Conservation (phyloP, 2,113 vertebrate species). For the Lagopus leucura region DNA sequence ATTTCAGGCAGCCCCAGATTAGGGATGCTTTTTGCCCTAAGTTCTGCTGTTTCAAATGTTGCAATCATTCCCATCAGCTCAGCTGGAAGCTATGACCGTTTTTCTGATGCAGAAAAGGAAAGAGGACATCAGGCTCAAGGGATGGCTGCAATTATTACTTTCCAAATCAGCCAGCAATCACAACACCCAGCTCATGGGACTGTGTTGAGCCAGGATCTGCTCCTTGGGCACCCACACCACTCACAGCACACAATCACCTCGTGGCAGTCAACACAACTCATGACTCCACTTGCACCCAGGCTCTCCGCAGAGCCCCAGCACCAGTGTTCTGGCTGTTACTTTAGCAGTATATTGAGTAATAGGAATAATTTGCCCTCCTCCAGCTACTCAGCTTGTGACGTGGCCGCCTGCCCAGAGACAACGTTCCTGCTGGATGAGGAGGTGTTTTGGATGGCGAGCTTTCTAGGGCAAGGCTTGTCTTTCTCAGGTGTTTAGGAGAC, state of each 20-base stretch:
- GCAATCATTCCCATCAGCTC: neutral
- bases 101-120: neutral
- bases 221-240: neutral
- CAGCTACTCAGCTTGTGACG: neutral
- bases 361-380: neutral
- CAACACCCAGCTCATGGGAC: neutral
- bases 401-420: neutral
- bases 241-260: neutral
- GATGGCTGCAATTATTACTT: neutral
- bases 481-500: neutral
- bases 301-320: neutral
- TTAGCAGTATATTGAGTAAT: neutral
- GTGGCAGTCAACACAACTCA: neutral
- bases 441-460: neutral
- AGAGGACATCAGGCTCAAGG: neutral
- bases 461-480: neutral
- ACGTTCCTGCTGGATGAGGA: neutral
- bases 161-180: neutral
- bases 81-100: neutral
- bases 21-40: rapidly evolving
- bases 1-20: neutral
- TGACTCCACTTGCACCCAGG: neutral
- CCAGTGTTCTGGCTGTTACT: neutral
- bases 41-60: neutral
- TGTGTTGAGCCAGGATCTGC: neutral